Base-by-base conservation (phyloP, 2,888 invertebrate genomes). In the Leucozona laternaria region DNA sequence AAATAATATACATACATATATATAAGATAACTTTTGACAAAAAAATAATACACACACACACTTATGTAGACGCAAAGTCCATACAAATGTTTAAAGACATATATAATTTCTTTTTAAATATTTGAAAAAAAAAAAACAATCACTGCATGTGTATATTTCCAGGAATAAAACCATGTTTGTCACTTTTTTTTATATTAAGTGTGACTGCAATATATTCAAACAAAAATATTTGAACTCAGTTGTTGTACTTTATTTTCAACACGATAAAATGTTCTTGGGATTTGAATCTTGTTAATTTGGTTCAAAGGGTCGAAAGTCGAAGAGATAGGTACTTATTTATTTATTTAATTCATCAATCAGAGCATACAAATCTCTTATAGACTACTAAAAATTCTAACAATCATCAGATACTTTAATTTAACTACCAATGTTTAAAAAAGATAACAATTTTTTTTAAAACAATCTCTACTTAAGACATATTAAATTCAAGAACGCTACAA, bases 171-270 rank as follows among this genome's bases (percentile, higher is more conserved):
- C 37, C 60, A 68, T 68, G 66, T 62, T 68, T 17, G 83, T 75
- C 79, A 75, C 79, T 64, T 64, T 71, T 71, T 75, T 70, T 25
- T 79, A 79, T 79, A 75, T 43, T 73, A 43, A 79, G 75, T 31
- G 75, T 83, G 83, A 79, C 83, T 84, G 75, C 83, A 84, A 55
- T 81, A 84, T 81, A 81, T 57, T 28, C 15, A 76, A 48, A 34
- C 6, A 34, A 48, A 66, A 45, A 31, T 40, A 60, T 57, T 17
- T 17, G 1, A 31, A 60, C 40, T 60, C 17, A 0, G 13, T 60
- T 60, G 37, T 60, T 88, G 0, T 28, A 1, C 15, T 7, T 50
- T 50, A 25, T 50, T 22, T n/a, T 40, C 5, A 40, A 40, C 15
- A 15, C n/a, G n/a, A n/a, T 13, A 40, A 40, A 5, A 11, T 37